phyloP scores from a whole-genome alignment of 2,113 vertebrate genomes.

The Atlantisia rogersi region DNA sequence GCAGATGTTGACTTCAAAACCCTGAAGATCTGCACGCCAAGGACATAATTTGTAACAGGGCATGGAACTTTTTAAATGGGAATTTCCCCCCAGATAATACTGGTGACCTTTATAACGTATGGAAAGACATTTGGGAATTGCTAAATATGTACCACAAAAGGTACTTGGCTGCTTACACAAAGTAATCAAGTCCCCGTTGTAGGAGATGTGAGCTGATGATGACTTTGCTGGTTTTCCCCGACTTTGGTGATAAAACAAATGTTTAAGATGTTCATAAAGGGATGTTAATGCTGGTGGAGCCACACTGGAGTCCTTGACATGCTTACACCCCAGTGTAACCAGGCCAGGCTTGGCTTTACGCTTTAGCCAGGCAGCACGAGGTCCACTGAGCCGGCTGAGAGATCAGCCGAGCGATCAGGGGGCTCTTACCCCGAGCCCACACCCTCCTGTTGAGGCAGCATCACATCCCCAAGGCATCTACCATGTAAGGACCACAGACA shows the following conservation, averaged over 20 bases:
- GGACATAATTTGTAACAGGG: neutral
- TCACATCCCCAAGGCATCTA: neutral
- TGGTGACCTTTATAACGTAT: neutral
- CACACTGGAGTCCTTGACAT: neutral
- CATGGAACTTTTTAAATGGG: neutral
- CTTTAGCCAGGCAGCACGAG: neutral
- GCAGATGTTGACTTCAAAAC: conserved; percentile 12
- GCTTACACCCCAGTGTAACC: neutral
- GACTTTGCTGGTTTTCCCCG: neutral
- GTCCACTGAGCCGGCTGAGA: neutral
- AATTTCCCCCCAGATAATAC: neutral
- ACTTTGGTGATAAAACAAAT: neutral
- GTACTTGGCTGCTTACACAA: neutral
- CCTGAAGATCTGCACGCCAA: neutral
- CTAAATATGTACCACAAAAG: neutral
- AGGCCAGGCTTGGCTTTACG: neutral
- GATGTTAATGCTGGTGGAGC: neutral
- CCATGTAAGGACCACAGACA: neutral
- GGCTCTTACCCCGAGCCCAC: neutral
- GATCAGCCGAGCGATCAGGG: accelerated
- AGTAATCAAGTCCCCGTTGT: neutral
- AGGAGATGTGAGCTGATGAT: neutral
- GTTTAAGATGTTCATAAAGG: neutral
- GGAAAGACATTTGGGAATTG: neutral
- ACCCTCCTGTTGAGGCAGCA: neutral